phyloP scores from a whole-genome alignment of 1,140 invertebrate genomes.

The Cyrtorhinus lividipennis region DNA sequence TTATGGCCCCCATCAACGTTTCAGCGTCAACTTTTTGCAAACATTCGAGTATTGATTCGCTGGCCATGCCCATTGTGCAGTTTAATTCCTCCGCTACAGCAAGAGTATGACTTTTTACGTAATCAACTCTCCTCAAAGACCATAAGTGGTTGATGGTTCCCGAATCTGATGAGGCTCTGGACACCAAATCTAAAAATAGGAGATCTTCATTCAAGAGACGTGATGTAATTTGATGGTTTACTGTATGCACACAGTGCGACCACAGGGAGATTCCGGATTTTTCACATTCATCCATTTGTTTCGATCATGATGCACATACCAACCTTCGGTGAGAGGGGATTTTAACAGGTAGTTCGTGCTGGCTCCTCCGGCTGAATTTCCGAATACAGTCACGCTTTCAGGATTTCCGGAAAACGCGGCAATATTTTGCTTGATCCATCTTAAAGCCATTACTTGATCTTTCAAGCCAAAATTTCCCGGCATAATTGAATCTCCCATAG shows the following conservation, averaged over 20 bases:
- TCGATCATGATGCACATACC: too few species aligned
- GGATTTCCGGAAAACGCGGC: constrained; percentile 3
- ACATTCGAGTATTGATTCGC: neutral
- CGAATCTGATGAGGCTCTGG: neutral
- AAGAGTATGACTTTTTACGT: neutral
- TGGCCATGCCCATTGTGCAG: neutral
- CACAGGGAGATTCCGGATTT: too few species aligned
- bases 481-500: neutral
- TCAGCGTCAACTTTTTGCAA: neutral
- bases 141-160: neutral
- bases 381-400: constrained; percentile 3
- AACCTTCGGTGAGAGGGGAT: neutral
- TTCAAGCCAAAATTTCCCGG: constrained; percentile 11
- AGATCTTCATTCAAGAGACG: too few species aligned
- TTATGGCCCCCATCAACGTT: neutral
- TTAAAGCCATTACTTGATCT: constrained; percentile 8
- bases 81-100: neutral
- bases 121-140: neutral
- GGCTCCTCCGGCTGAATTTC: neutral
- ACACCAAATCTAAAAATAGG: neutral
- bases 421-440: constrained; percentile 9
- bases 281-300: too few species aligned
- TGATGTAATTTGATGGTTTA: too few species aligned
- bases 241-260: too few species aligned
- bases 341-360: neutral